A percentile compares a stretch with the other conserved stretches of the same genome.
Evolutionary conservation across 2,888 invertebrate genomes (phyloP).

Genomic region (Arctia plantaginis): DNA sequence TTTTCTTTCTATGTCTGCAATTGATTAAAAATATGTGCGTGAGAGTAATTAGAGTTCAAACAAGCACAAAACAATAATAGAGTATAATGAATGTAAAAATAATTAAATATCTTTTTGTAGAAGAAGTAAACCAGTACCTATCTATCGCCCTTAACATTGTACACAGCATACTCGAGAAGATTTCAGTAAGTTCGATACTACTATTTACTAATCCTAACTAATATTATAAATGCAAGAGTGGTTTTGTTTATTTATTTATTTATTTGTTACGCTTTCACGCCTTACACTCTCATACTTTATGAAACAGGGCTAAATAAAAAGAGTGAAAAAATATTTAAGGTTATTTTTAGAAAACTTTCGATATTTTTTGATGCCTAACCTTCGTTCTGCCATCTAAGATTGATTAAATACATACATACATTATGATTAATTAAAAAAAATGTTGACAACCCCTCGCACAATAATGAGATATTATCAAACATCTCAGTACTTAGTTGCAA

Average conservation of each 20-base stretch:
- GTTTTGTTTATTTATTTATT: background rate
- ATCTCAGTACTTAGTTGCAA: slow-evolving; percentile 35
- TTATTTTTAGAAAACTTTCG: too few species aligned
- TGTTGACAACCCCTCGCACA: slow-evolving; percentile 27
- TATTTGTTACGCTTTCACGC: background rate
- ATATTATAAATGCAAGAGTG: background rate
- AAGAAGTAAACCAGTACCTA: background rate
- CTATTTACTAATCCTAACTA: background rate
- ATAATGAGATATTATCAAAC: slow-evolving; percentile 41
- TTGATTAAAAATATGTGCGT: background rate
- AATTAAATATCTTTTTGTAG: background rate
- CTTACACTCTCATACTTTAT: background rate
- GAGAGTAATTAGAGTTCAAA: slow-evolving; percentile 6
- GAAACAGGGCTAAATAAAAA: background rate
- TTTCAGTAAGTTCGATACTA: background rate
- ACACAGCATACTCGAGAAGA: background rate
- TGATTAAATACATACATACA: background rate
- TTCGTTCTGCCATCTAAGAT: background rate
- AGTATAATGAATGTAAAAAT: too few species aligned
- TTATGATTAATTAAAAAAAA: slow-evolving; percentile 39
- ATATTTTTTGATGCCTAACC: background rate
- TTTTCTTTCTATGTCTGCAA: slow-evolving; percentile 17
- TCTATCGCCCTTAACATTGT: background rate
- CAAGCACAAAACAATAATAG: background rate
- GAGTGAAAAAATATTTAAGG: background rate